phyloP scores from a whole-genome alignment of 2,888 invertebrate genomes.

The Stegophylla sp. region DNA sequence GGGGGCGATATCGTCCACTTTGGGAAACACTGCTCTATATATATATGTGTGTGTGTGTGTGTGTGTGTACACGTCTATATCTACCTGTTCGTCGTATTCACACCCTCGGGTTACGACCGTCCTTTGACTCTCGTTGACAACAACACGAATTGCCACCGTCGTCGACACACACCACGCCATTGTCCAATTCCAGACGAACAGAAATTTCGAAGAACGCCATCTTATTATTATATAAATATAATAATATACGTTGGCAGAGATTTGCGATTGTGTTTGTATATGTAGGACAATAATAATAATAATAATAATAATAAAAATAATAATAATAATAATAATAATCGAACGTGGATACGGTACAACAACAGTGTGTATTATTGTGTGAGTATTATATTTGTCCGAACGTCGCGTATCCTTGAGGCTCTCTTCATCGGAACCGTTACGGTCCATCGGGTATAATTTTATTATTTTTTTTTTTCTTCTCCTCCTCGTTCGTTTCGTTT shows the following conservation, averaged over 20 bases:
- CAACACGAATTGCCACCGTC: background rate
- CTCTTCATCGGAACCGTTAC: constrained; percentile 42
- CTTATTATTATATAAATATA: constrained; percentile 10
- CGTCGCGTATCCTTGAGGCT: constrained; percentile 39
- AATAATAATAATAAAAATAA: constrained; percentile 15
- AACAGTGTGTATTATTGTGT: too few species aligned
- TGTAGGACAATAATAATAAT: constrained; percentile 19
- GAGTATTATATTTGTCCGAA: background rate
- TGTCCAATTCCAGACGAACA: constrained; percentile 10
- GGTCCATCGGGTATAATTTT: constrained; percentile 38
- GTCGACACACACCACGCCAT: background rate
- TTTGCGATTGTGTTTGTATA: background rate
- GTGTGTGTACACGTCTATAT: too few species aligned
- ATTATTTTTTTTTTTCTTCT: constrained; percentile 3
- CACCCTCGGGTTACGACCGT: constrained; percentile 12
- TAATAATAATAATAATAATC: constrained; percentile 23
- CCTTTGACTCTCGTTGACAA: constrained; percentile 12
- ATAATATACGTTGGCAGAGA: background rate
- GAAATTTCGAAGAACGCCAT: background rate
- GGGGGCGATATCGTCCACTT: too few species aligned
- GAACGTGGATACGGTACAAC: constrained; percentile 3
- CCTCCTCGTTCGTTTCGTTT: constrained; percentile 1
- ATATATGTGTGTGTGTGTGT: background rate
- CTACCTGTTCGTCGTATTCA: background rate
- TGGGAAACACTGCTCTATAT: too few species aligned